Percentiles rank a stretch among this genome's conserved stretches.
phyloP scores from a whole-genome alignment of 2,797 vertebrate genomes.

The Lindbergichthys nudifrons region DNA sequence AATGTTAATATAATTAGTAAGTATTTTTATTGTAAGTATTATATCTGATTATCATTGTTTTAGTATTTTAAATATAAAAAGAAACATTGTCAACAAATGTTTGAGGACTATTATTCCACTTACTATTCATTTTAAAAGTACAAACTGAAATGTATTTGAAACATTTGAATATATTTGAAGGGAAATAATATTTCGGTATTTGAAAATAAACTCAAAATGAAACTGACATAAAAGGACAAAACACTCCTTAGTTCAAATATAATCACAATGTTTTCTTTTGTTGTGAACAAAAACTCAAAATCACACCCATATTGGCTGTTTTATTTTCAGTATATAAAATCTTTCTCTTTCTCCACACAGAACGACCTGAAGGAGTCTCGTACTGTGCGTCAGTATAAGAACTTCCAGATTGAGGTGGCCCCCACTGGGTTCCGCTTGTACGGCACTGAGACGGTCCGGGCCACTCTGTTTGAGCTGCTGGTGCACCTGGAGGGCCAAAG shows the following conservation, averaged over 20 bases:
- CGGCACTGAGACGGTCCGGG: slow-evolving; percentile 87
- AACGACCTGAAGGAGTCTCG: slow-evolving; percentile 63
- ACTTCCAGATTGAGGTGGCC: slow-evolving; percentile 94
- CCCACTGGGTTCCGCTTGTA: slow-evolving; percentile 85
- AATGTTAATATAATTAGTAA: not conserved
- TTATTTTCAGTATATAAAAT: not conserved
- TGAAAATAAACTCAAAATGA: not conserved
- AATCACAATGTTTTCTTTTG: not conserved
- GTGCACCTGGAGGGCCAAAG: slow-evolving; percentile 92
- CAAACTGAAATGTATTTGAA: not conserved
- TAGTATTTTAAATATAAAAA: not conserved
- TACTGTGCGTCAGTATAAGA: slow-evolving; percentile 89
- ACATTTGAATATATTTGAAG: not conserved
- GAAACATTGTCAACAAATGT: not conserved
- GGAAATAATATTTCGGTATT: not conserved
- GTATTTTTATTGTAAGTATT: not conserved
- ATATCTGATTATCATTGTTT: no score
- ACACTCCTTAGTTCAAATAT: not conserved
- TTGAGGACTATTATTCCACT: not conserved
- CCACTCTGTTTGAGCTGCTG: slow-evolving; percentile 89
- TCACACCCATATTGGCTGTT: not conserved
- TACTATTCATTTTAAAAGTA: not conserved
- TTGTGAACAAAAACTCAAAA: not conserved
- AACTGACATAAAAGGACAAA: not conserved
- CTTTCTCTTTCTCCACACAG: slow-evolving; percentile 42